Evolutionary conservation across 2,113 vertebrate species (phyloP).

Genomic region (Opisthocomus hoazin): DNA sequence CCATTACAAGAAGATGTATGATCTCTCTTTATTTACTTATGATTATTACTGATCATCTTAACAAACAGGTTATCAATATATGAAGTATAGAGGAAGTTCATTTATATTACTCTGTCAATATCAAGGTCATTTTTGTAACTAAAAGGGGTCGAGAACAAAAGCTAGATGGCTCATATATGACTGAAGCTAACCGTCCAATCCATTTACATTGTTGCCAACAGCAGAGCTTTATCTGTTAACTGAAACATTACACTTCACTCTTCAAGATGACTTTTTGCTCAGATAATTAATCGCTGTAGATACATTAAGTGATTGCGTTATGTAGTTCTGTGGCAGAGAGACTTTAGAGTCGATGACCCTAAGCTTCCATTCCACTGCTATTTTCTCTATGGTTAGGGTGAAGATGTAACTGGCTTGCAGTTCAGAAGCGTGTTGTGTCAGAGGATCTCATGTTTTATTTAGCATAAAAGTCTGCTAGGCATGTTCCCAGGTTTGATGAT

Average conservation of each 20-base stretch:
- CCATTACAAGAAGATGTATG: conserved; percentile 60
- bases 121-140: conserved; percentile 75
- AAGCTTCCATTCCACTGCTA: not conserved
- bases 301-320: not conserved
- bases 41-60: conserved; percentile 87
- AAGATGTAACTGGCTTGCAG: not conserved
- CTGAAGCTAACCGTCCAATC: conserved; percentile 65
- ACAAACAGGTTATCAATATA: conserved; percentile 82
- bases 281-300: not conserved
- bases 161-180: conserved; percentile 58
- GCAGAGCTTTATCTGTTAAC: conserved; percentile 5
- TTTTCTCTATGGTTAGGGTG: not conserved
- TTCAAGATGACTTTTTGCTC: conserved; percentile 9
- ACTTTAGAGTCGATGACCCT: not conserved
- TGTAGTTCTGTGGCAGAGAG: not conserved
- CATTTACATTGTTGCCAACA: not conserved
- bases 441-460: not conserved
- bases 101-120: conserved; percentile 82
- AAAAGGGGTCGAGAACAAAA: conserved; percentile 68
- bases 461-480: not conserved
- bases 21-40: conserved; percentile 76
- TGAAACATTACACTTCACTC: conserved; percentile 19
- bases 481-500: not conserved
- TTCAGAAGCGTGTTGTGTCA: not conserved
- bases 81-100: conserved; percentile 70